phyloP scores from a whole-genome alignment of 2,888 invertebrate species.

The Heliconius aoede region DNA sequence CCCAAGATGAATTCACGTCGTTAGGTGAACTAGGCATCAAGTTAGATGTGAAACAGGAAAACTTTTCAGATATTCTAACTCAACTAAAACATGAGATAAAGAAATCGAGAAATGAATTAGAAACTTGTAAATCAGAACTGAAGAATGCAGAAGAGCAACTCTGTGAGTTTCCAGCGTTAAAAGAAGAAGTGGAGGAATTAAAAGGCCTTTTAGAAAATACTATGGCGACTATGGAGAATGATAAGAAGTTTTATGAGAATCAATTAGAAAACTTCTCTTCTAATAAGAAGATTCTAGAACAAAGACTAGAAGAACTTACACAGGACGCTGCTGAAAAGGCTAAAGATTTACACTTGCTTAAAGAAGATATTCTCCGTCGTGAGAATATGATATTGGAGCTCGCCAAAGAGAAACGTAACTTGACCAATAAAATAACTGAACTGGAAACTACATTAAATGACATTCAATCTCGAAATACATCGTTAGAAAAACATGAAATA shows the following conservation, averaged over 20 bases:
- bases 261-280: slow-evolving; percentile 81
- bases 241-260: slow-evolving; percentile 83
- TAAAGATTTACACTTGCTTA: slow-evolving; percentile 79
- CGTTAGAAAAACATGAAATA: slow-evolving; percentile 67
- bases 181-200: slow-evolving; percentile 77
- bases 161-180: slow-evolving; percentile 79
- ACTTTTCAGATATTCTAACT: slow-evolving; percentile 74
- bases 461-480: slow-evolving; percentile 70
- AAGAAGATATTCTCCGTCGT: slow-evolving; percentile 82
- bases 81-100: slow-evolving; percentile 82
- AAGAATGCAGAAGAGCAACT: slow-evolving; percentile 82
- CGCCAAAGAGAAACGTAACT: slow-evolving; percentile 82
- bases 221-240: slow-evolving; percentile 79
- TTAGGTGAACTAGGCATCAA: slow-evolving; percentile 81
- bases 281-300: slow-evolving; percentile 80
- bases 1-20: slow-evolving; percentile 74
- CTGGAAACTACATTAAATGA: slow-evolving; percentile 80
- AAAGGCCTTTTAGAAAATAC: slow-evolving; percentile 77
- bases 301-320: slow-evolving; percentile 83
- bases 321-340: slow-evolving; percentile 81
- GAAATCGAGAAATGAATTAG: slow-evolving; percentile 80
- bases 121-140: slow-evolving; percentile 80
- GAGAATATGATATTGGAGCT: slow-evolving; percentile 84
- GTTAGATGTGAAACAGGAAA: slow-evolving; percentile 74
- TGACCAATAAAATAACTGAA: slow-evolving; percentile 77